These are phyloP conservation scores for Megaceryle maxima DNA, from an alignment of 2,113 vertebrate species.

Conservation along the genomic window DNA sequence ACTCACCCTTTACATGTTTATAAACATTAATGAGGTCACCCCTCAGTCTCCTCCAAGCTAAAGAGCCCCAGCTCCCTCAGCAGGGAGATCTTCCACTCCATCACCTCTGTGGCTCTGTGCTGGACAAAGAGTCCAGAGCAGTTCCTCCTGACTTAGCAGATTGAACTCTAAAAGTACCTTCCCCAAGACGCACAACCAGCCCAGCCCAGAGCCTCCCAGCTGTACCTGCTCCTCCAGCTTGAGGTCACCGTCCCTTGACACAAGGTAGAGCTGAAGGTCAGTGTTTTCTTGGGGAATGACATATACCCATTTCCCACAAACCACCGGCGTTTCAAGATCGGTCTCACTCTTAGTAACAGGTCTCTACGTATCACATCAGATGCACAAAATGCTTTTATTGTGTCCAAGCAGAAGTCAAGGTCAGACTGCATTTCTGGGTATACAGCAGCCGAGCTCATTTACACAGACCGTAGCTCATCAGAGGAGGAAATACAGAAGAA, in stretches of 20 bases:
- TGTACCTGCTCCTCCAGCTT: not conserved
- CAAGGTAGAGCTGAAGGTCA: not conserved
- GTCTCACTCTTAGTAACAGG: not conserved
- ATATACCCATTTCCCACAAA: not conserved
- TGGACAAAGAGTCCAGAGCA: too few species aligned
- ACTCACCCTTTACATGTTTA: too few species aligned
- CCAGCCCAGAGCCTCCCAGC: not conserved
- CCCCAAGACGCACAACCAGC: not conserved
- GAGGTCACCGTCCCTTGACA: rapidly evolving
- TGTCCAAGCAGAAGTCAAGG: constrained; percentile 66
- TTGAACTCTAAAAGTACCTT: not conserved
- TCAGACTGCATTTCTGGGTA: constrained; percentile 36
- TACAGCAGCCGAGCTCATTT: constrained; percentile 45
- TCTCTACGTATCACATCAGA: not conserved
- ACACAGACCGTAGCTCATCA: constrained; percentile 44
- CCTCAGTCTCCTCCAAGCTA: too few species aligned
- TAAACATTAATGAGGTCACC: too few species aligned
- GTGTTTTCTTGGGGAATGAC: not conserved
- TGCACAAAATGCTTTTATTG: constrained; percentile 79
- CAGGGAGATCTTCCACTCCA: too few species aligned
- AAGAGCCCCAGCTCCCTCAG: too few species aligned
- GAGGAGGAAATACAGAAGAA: constrained; percentile 35
- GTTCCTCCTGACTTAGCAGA: too few species aligned
- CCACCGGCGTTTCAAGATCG: not conserved
- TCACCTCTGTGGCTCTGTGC: too few species aligned